Conservation (phyloP, 2,113 vertebrate genomes). For the Phocoena sinus region DNA sequence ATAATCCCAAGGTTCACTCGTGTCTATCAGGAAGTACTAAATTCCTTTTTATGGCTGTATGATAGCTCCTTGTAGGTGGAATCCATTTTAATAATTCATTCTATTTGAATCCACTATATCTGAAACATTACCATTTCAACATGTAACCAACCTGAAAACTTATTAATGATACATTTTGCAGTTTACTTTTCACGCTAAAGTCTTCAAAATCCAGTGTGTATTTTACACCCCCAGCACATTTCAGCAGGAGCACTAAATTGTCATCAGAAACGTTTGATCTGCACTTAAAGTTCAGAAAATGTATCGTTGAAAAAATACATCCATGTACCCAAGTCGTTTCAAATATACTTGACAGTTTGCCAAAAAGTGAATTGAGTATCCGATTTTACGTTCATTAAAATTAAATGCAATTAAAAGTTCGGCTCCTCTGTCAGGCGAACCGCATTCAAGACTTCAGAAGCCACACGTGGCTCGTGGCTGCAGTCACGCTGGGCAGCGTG, state of each 20-base stretch:
- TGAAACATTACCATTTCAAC: not conserved
- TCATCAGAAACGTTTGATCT: not conserved
- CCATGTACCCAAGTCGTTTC: not conserved
- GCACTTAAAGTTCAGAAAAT: not conserved
- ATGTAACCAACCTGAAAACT: not conserved
- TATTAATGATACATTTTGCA: not conserved
- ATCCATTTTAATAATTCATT: not conserved
- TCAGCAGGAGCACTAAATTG: not conserved
- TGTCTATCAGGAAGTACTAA: rapidly evolving
- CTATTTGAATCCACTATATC: not conserved
- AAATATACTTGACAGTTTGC: not conserved
- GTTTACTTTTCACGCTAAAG: not conserved
- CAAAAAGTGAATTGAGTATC: not conserved
- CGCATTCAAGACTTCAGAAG: not conserved
- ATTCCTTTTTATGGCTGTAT: not conserved
- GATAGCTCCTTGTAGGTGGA: no score
- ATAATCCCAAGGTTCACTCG: rapidly evolving
- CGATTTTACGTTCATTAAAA: not conserved
- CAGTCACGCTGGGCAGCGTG: rapidly evolving
- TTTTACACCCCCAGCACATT: not conserved
- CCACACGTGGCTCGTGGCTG: rapidly evolving
- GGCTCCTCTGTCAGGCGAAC: not conserved
- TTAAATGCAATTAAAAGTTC: not conserved
- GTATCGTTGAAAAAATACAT: not conserved
- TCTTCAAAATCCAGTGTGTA: not conserved